Percentiles rank a stretch among this genome's conserved stretches.
phyloP scores from a whole-genome alignment of 2,113 vertebrate genomes.

The Alexandromys fortis region DNA sequence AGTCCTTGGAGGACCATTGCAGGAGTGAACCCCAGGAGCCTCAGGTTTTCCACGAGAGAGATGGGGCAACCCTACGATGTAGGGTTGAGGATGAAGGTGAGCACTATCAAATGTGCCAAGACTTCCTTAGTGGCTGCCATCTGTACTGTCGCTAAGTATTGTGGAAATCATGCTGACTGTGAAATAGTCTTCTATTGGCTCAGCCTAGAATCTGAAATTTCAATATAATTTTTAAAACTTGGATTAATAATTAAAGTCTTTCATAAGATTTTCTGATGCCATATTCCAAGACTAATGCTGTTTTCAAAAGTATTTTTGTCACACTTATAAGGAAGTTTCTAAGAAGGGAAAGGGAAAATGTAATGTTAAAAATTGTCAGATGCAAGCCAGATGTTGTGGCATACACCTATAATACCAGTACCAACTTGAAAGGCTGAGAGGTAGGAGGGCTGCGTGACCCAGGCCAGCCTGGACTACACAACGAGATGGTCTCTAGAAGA shows the following conservation, averaged over 20 bases:
- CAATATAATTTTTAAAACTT: neutral
- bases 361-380: neutral
- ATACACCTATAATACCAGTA: neutral
- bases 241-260: neutral
- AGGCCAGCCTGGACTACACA: neutral
- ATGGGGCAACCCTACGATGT: conserved; percentile 5
- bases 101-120: neutral
- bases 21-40: conserved; percentile 39
- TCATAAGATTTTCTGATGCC: neutral
- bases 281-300: conserved; percentile 26
- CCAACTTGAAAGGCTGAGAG: neutral
- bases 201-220: neutral
- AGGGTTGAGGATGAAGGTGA: neutral
- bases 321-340: neutral
- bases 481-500: neutral
- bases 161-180: neutral
- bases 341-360: neutral
- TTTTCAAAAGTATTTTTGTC: neutral
- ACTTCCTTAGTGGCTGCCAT: neutral
- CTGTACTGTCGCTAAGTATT: neutral
- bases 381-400: neutral
- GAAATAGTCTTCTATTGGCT: neutral
- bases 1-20: neutral
- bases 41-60: conserved; percentile 7
- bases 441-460: neutral